phyloP scores from a whole-genome alignment of 2,797 vertebrate genomes.

The Urophycis tenuis region DNA sequence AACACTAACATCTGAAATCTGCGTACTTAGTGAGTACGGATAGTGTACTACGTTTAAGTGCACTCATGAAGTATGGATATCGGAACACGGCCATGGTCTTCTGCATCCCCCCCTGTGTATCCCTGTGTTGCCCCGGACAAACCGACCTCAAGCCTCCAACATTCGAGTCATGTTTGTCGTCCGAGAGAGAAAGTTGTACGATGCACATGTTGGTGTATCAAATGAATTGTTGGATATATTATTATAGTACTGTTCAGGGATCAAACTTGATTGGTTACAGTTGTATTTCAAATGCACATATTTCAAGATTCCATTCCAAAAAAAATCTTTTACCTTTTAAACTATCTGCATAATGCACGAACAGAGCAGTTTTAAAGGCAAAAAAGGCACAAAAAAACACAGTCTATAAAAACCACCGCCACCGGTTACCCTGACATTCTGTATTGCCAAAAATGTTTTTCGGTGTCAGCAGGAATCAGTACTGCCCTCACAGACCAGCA shows the following conservation, averaged over 20 bases:
- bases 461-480: constrained; percentile 17
- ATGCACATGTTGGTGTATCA: not conserved
- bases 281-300: not conserved
- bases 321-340: no score
- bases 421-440: not conserved
- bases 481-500: not conserved
- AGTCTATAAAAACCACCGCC: not conserved
- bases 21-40: no score
- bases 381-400: not conserved
- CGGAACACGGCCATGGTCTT: no score
- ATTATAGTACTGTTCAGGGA: not conserved
- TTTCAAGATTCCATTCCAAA: no score
- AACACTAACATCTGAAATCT: no score
- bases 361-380: not conserved
- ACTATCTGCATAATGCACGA: not conserved
- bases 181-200: not conserved
- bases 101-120: constrained; percentile 1
- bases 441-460: constrained; percentile 13
- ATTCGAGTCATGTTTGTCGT: not conserved
- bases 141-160: not conserved
- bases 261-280: not conserved
- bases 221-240: not conserved
- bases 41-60: no score
- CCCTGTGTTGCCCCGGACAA: not conserved
- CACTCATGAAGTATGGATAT: no score